Evolutionary conservation across 1,140 invertebrate genomes (phyloP).

Genomic region (Philotrypesis tridentata): DNA sequence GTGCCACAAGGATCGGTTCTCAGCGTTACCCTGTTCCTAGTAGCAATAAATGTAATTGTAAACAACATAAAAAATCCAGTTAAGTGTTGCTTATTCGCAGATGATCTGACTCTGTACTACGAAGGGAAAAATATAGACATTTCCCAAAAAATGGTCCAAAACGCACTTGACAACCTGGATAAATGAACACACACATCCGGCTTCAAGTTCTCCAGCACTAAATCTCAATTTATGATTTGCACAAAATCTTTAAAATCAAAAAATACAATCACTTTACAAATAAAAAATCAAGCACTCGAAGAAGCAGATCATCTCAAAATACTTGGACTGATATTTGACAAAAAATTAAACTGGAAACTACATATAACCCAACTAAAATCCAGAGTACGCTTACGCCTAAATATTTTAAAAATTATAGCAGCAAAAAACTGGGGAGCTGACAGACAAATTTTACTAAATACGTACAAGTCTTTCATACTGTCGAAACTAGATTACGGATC

Average conservation of each 20-base stretch:
- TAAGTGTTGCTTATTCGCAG: no score
- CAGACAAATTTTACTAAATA: background rate
- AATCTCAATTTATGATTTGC: slow-evolving; percentile 49
- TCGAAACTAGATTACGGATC: background rate
- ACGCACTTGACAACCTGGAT: slow-evolving; percentile 19
- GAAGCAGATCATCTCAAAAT: slow-evolving; percentile 43
- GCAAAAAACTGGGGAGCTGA: slow-evolving; percentile 48
- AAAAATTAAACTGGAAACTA: slow-evolving; percentile 42
- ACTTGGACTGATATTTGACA: slow-evolving; percentile 50
- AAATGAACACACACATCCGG: slow-evolving; percentile 31
- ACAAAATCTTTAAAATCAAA: slow-evolving; percentile 21
- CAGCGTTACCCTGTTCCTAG: slow-evolving; percentile 54
- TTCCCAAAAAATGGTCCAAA: no score
- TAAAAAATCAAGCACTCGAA: slow-evolving; percentile 31
- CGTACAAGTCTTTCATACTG: background rate
- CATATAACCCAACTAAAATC: slow-evolving; percentile 40
- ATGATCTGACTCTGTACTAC: no score
- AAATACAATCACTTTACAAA: background rate
- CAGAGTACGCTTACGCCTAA: background rate
- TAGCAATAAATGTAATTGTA: slow-evolving; percentile 50
- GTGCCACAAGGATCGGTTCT: slow-evolving; percentile 54
- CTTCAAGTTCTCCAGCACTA: slow-evolving; percentile 48
- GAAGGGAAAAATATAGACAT: no score
- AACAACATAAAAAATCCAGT: slow-evolving; percentile 33
- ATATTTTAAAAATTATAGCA: slow-evolving; percentile 28